A percentile compares a stretch with the other conserved stretches of the same genome.
These are phyloP conservation scores for Rhingia rostrata DNA, from an alignment of 2,888 invertebrate genomes.

Conservation along the genomic window DNA sequence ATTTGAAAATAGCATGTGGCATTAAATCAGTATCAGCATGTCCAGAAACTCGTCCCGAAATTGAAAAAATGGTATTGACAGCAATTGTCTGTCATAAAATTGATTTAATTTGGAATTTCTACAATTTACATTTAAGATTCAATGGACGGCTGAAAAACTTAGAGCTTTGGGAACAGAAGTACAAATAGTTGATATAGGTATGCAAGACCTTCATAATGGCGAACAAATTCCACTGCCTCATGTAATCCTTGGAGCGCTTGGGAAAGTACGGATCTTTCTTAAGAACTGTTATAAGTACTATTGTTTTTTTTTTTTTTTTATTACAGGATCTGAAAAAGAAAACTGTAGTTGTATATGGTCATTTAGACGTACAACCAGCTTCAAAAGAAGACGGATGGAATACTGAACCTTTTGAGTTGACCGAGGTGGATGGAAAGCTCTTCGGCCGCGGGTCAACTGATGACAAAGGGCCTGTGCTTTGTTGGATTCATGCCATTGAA, in stretches of 20 bases:
- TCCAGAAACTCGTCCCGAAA: constrained; percentile 91
- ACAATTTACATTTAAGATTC: constrained; percentile 81
- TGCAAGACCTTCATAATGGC: constrained; percentile 89
- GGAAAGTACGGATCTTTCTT: constrained; percentile 83
- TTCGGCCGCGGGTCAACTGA: constrained; percentile 96
- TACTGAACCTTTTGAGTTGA: constrained; percentile 95
- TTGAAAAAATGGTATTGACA: constrained; percentile 87
- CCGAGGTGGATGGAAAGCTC: constrained; percentile 93
- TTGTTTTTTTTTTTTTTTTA: neutral
- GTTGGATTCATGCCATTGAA: constrained; percentile 97
- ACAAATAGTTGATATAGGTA: constrained; percentile 90
- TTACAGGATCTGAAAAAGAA: constrained; percentile 90
- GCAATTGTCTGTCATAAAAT: neutral
- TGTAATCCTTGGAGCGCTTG: constrained; percentile 90
- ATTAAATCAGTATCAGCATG: constrained; percentile 98
- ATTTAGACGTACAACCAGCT: constrained; percentile 99
- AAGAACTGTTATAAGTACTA: neutral
- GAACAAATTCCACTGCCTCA: constrained; percentile 91
- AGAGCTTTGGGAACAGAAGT: constrained; percentile 88
- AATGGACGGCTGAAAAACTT: constrained; percentile 90
- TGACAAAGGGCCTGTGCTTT: constrained; percentile 97
- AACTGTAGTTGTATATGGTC: constrained; percentile 97
- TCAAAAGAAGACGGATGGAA: constrained; percentile 96
- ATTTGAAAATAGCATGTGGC: constrained; percentile 92
- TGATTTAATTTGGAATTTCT: neutral